Evolutionary conservation across 2,113 vertebrate species (phyloP), one percentile per base, ranked within the genome.

Genomic region (Pontoporia blainvillei): DNA sequence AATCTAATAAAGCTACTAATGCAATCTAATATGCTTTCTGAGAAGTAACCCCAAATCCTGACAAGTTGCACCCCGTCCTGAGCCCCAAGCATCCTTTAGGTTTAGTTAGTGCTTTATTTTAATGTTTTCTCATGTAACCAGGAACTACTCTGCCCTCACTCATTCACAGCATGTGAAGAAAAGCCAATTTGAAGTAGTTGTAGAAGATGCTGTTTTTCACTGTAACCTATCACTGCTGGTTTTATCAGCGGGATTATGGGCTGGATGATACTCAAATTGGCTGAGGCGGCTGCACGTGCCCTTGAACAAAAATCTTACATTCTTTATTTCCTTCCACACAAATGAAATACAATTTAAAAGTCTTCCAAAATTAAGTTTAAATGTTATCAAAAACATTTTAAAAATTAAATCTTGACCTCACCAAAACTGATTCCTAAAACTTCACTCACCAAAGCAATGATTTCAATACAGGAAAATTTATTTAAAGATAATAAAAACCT

Each of bases 401-500:
- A 96, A 85, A 79, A 79, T 62, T 66, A 81, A 85, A 95, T 71
- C 78, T 27, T 62, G 64, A 88, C n/a, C 61, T 93, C 67, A 62
- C 23, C 57, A 83, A 86, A 91, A 90, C 0, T 23, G n/a, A 62
- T 36, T 64, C n/a, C 83, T 90, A 75, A 92, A 87, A 71, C 44
- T 57, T 94, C 41, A 69, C 27, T 96, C 76, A 31, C 29, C 61
- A 91, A 76, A 96, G 31, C 88, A 76, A 82, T 67, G 27, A 64
- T 57, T 88, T 94, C 64, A 90, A 85, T 13, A 72, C 5, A 79
- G 69, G 71, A 87, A 94, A 92, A 86, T 87, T 79, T 59, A 83
- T 25, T 81, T 59, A 86, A 82, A 81, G 83, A 84, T 59, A 83
- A 92, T 82, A 90, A 92, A 93, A 93, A 59, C 36, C 59, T 87